Evolutionary conservation across 2,113 vertebrate genomes (phyloP), one percentile per base, ranked within the genome.

Genomic region (Chionis minor): DNA sequence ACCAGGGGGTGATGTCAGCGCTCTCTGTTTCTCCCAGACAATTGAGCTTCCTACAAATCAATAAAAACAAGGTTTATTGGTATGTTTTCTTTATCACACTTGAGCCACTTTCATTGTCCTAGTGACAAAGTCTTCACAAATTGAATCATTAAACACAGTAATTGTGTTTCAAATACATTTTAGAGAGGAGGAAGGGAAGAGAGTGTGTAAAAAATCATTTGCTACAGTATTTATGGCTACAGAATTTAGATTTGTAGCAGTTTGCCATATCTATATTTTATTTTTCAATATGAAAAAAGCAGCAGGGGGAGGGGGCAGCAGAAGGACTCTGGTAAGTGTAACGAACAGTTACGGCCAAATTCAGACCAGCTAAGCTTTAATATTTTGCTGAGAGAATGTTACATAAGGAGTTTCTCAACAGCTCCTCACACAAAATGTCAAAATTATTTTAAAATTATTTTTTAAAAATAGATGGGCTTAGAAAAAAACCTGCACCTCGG

Each of bases 31-130:
- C 84, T 94, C 96, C 88, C 91, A 95, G 96, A 97, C 95, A 93
- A 92, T 74, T 85, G 96, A 96, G 97, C 93, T 93, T 97, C 95
- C 95, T 94, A 90, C 96, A 90, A 87, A 97, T 98, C 98, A 97
- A 96, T 97, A 97, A 95, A 95, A 97, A 94, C 91, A 86, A 97
- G 96, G 96, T 96, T 92, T 97, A 92, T 83, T 63, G 95, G 96
- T 86, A 91, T 15, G n/a, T 91, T 94, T 96, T 96, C 95, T 89
- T 92, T 95, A 85, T 89, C 95, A 67, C 77, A 85, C 89, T 92
- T 74, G 93, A 92, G 95, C 94, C 91, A 79, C 67, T 62, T 87
- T 58, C 35, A 86, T 96, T 88, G 91, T 97, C 77, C 45, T 93
- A 62, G 47, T 38, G 92, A 82, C 52, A 91, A 94, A 91, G 91